Evolutionary conservation across 1,140 invertebrate species (phyloP).

Genomic region (Brachionus manjavacas): DNA sequence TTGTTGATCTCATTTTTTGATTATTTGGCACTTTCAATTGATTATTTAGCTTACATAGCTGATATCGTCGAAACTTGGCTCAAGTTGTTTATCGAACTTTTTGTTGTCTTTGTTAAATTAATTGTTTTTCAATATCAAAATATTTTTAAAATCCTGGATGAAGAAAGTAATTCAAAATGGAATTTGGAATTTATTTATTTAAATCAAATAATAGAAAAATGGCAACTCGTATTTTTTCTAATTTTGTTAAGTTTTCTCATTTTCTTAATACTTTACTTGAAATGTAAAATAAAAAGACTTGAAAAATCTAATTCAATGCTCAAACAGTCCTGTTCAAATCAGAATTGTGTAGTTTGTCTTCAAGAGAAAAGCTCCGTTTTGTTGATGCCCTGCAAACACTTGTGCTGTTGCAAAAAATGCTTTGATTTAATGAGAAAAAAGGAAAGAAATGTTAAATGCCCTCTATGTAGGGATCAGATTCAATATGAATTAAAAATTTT

Average conservation of each 20-base stretch:
- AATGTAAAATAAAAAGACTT: background rate
- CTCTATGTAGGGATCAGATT: background rate
- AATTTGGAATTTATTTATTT: background rate
- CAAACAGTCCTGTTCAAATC: background rate
- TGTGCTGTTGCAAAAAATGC: background rate
- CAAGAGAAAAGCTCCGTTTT: background rate
- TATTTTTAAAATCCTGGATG: background rate
- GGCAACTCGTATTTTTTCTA: background rate
- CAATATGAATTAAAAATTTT: background rate
- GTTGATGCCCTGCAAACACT: constrained; percentile 4
- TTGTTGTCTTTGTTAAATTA: background rate
- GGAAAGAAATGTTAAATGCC: background rate
- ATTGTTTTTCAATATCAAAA: background rate
- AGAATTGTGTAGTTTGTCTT: constrained; percentile 4
- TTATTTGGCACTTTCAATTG: background rate
- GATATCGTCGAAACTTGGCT: background rate
- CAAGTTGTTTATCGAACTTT: background rate
- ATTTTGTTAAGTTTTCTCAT: background rate
- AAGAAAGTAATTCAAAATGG: background rate
- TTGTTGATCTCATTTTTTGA: background rate
- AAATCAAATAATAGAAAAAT: background rate
- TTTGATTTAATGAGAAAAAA: background rate
- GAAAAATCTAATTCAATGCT: background rate
- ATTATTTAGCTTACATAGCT: background rate
- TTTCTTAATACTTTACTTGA: background rate